A percentile compares a stretch with the other conserved stretches of the same genome.
Evolutionary conservation across 23 tunicate species (phyloP).

Genomic region (Ascidia mentula): DNA sequence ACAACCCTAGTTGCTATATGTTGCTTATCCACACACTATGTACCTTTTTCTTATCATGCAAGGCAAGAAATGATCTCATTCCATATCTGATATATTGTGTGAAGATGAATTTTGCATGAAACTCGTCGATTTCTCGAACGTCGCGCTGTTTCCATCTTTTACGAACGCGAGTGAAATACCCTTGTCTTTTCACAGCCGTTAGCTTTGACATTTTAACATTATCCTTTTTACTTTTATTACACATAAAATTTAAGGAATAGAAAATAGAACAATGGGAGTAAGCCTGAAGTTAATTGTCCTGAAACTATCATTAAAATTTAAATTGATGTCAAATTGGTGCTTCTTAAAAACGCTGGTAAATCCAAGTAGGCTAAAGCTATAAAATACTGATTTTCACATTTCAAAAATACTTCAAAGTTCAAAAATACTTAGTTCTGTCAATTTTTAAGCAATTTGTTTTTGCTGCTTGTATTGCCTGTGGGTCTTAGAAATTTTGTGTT

Average conservation of each 20-base stretch:
- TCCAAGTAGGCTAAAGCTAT: no score
- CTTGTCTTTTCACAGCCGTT: conserved; percentile 66
- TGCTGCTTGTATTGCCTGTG: neutral
- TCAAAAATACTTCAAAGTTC: no score
- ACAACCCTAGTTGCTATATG: no score
- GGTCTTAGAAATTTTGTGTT: no score
- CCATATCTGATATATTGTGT: conserved; percentile 63
- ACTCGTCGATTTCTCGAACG: conserved; percentile 53
- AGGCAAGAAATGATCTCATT: conserved; percentile 12
- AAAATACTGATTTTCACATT: no score
- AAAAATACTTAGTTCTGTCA: neutral
- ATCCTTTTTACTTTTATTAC: neutral
- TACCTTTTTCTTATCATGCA: conserved; percentile 19
- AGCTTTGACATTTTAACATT: conserved; percentile 16
- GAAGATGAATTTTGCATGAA: conserved; percentile 61
- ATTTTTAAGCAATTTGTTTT: neutral
- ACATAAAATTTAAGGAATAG: neutral
- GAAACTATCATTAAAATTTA: neutral
- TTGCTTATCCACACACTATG: no score
- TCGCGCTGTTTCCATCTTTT: conserved; percentile 62
- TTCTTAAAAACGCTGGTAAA: no score
- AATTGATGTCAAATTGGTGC: no score
- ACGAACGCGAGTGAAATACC: conserved; percentile 74
- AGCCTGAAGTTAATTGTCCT: neutral
- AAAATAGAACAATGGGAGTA: neutral